phyloP scores from a whole-genome alignment of 2,888 invertebrate species.

The Operophtera brumata region DNA sequence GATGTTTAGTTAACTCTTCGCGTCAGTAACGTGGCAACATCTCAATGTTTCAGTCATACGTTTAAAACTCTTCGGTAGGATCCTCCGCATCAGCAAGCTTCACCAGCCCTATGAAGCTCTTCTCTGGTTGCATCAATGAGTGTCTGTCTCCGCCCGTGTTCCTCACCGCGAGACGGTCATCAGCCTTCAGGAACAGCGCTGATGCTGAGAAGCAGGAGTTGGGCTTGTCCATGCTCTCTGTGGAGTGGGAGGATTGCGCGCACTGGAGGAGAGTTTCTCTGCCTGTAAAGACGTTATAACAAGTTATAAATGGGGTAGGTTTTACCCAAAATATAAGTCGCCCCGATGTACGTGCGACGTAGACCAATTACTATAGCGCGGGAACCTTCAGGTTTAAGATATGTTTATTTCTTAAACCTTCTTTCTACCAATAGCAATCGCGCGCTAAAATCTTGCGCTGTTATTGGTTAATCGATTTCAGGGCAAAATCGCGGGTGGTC shows the following conservation, averaged over 20 bases:
- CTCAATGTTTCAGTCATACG: not conserved
- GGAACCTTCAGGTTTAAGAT: too few relatives aligned
- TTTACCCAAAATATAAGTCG: too few relatives aligned
- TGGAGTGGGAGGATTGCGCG: constrained; percentile 83
- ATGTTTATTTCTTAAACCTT: too few relatives aligned
- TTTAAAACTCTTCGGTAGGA: constrained; percentile 61
- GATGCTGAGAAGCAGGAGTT: constrained; percentile 89
- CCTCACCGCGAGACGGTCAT: constrained; percentile 84
- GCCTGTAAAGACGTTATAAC: constrained; percentile 28
- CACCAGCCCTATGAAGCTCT: constrained; percentile 91
- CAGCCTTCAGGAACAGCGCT: constrained; percentile 81
- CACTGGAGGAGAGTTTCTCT: constrained; percentile 86
- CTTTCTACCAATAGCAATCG: too few relatives aligned
- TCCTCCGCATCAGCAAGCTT: constrained; percentile 83
- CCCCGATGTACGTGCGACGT: too few relatives aligned
- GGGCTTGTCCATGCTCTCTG: constrained; percentile 78
- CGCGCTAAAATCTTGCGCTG: too few relatives aligned
- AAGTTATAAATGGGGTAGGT: too few relatives aligned
- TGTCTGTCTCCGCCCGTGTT: constrained; percentile 86
- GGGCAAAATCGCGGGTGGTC: too few relatives aligned
- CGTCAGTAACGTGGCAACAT: not conserved
- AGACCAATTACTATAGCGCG: too few relatives aligned
- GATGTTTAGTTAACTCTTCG: too few relatives aligned
- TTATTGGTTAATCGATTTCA: too few relatives aligned
- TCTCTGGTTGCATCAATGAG: constrained; percentile 86